Conservation (phyloP, 2,888 invertebrate species). For the Dugesia japonica region DNA sequence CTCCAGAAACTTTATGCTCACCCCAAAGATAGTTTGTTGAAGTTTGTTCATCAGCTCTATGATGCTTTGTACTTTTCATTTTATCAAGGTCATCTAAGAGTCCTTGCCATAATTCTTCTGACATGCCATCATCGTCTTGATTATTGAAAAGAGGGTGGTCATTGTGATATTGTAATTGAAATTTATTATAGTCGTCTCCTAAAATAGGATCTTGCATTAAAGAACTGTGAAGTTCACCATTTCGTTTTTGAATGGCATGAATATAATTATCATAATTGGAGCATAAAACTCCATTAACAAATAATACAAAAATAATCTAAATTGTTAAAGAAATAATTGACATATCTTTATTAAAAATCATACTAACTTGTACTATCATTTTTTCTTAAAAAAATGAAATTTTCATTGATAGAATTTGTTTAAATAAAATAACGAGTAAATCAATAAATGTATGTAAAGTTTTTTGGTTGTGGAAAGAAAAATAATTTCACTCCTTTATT, state of each 20-base stretch:
- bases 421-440: no score
- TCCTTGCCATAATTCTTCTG: conserved; percentile 21
- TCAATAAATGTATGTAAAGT: no score
- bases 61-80: not conserved
- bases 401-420: no score
- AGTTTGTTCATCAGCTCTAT: conserved; percentile 25
- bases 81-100: not conserved
- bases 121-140: conserved; percentile 28
- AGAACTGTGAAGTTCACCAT: conserved; percentile 20
- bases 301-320: not conserved
- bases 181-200: conserved; percentile 5
- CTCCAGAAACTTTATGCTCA: conserved; percentile 32
- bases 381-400: no score
- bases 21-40: conserved; percentile 32
- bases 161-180: conserved; percentile 17
- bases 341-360: no score
- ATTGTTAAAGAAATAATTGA: not conserved
- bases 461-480: no score
- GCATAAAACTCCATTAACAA: not conserved
- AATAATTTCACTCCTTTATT: no score
- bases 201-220: conserved; percentile 20
- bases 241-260: conserved; percentile 24
- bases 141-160: not conserved
- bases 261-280: conserved; percentile 27
- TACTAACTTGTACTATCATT: no score